phyloP scores from a whole-genome alignment of 2,888 invertebrate genomes.

The Hanleya hanleyi region DNA sequence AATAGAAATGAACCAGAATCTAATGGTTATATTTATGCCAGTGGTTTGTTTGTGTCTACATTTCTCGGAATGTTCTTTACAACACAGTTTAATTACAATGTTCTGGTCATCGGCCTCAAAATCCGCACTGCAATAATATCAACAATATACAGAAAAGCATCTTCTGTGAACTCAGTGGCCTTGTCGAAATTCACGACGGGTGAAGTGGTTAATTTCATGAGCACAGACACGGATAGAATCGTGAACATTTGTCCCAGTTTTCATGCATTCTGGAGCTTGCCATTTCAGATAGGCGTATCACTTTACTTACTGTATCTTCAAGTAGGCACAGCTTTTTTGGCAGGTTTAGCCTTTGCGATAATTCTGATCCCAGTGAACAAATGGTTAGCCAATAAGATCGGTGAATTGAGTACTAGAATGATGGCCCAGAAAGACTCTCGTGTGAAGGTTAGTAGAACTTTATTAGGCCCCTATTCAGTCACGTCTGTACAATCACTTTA shows the following conservation, averaged over 20 bases:
- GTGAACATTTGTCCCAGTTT: conserved; percentile 97
- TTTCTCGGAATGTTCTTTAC: conserved; percentile 85
- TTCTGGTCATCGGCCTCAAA: conserved; percentile 84
- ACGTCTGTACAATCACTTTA: too few species aligned
- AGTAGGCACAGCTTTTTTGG: conserved; percentile 91
- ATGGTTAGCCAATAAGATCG: conserved; percentile 90
- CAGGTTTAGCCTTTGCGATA: conserved; percentile 90
- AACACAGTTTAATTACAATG: conserved; percentile 91
- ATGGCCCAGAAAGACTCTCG: conserved; percentile 94
- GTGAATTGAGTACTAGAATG: conserved; percentile 85
- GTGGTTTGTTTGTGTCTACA: conserved; percentile 80
- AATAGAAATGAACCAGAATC: conserved; percentile 79
- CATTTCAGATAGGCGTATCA: conserved; percentile 78
- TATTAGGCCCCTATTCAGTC: too few species aligned
- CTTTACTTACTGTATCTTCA: conserved; percentile 58
- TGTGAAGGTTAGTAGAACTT: conserved; percentile 78
- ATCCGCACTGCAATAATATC: conserved; percentile 90
- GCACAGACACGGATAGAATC: conserved; percentile 95
- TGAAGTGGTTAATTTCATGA: conserved; percentile 97
- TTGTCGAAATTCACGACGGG: conserved; percentile 78
- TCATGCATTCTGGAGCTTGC: conserved; percentile 97
- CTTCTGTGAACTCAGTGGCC: conserved; percentile 75
- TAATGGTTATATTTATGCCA: conserved; percentile 76
- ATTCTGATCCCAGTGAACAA: conserved; percentile 95
- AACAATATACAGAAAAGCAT: conserved; percentile 84